Conservation (phyloP, 35 echinoderm and acorn worm species). For the Diadema setosum region DNA sequence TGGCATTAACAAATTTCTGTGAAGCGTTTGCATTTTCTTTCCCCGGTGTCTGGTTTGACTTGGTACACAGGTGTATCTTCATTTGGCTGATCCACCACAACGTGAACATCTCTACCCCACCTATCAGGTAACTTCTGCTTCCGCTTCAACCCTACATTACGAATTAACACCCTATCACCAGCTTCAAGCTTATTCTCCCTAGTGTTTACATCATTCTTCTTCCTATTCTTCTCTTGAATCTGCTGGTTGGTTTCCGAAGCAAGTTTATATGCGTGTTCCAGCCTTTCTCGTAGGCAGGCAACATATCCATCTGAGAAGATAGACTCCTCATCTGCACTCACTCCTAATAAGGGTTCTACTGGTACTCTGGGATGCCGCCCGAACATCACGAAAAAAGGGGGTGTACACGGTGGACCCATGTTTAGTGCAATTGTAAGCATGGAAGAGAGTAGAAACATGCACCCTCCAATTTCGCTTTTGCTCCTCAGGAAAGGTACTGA, state of each 20-base stretch:
- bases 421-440: constrained; percentile 37
- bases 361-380: constrained; percentile 3
- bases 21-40: too few species aligned
- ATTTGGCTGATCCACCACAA: too few species aligned
- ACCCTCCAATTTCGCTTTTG: not conserved
- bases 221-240: not conserved
- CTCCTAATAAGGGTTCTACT: not conserved
- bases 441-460: not conserved
- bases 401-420: not conserved
- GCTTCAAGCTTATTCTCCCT: not conserved
- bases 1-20: too few species aligned
- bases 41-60: too few species aligned
- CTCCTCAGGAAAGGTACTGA: not conserved
- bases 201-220: constrained; percentile 4
- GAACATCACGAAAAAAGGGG: constrained; percentile 9
- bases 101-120: too few species aligned
- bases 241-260: not conserved
- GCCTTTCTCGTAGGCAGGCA: not conserved
- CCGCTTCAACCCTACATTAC: not conserved
- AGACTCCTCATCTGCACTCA: not conserved
- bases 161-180: constrained; percentile 50
- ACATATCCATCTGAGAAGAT: not conserved
- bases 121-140: too few species aligned
- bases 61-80: too few species aligned
- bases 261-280: not conserved